Base-by-base conservation (phyloP, 2,888 invertebrate species). In the Agonopterix subpropinquella region DNA sequence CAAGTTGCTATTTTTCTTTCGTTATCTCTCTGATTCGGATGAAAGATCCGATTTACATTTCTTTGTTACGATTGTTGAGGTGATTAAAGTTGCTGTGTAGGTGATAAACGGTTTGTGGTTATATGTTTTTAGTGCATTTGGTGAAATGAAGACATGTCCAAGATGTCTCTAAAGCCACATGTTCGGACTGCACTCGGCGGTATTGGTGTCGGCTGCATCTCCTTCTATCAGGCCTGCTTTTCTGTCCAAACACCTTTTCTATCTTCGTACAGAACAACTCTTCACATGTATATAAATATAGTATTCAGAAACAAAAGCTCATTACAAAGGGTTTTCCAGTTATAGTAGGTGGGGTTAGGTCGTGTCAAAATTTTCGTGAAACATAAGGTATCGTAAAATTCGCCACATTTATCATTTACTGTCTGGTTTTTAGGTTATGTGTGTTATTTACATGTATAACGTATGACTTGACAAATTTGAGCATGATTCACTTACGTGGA, bases 161-260 rank as follows among this genome's bases (percentile, higher is more conserved):
- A 84, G 77, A 83, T 85, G 83, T 83, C 80, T 71, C 65, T 71
- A 65, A 28, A 79, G 81, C 85, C 87, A 86, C 87, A 87, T 87
- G 87, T 87, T 82, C 80, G 70, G 52, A 59, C 61, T 67, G 69
- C 78, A 74, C 77, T 77, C 72, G 64, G 59, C 62, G 62, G 58
- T 53, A 64, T 64, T 57, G 55, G 62, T 65, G 66, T 64, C 65
- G 54, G 52, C 60, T 63, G 56, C 64, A 59, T 52, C 61, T 56
- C 64, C 58, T 63, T 59, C 56, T 61, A 57, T 62, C 65, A 67
- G 68, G 65, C 64, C 61, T 67, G 67, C 65, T 44, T 54, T 53
- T 36, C 41, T 13, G 10, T 47, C 36, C 11, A 36, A 36, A 28
- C n/a, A 43, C 39, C 11, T 42, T 42, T 42, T 42, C 11, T 42